Evolutionary conservation across 2,888 invertebrate genomes (phyloP).

Genomic region (Eugnorisma glareosa): DNA sequence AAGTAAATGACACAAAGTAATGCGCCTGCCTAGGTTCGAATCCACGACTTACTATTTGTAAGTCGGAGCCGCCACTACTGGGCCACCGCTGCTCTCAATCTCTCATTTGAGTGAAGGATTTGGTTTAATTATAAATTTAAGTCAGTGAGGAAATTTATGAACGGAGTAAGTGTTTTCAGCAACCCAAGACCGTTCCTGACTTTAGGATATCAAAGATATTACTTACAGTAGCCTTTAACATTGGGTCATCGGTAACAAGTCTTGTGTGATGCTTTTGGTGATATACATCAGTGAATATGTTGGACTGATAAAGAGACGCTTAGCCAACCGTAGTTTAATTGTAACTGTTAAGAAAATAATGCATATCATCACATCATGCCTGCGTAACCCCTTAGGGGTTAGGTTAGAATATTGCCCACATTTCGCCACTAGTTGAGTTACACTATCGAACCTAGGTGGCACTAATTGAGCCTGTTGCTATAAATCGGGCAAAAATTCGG

Average conservation of each 20-base stretch:
- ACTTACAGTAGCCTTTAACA: background rate
- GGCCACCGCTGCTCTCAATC: too few species aligned
- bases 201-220: background rate
- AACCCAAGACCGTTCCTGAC: background rate
- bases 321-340: background rate
- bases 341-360: background rate
- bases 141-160: conserved; percentile 10
- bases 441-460: background rate
- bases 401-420: background rate
- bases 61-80: too few species aligned
- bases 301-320: background rate
- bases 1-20: too few species aligned
- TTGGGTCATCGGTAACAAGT: background rate
- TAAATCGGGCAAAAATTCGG: background rate
- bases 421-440: background rate
- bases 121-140: conserved; percentile 35
- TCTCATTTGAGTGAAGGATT: conserved; percentile 28
- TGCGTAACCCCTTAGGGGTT: background rate
- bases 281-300: background rate
- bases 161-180: background rate
- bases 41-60: too few species aligned
- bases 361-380: background rate
- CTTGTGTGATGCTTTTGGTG: background rate
- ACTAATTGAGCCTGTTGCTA: background rate
- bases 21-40: too few species aligned